Percentiles rank a stretch among this genome's conserved stretches.
These are phyloP conservation scores for Hylyphantes graminicola DNA, from an alignment of 1,140 invertebrate genomes.

Conservation along the genomic window DNA sequence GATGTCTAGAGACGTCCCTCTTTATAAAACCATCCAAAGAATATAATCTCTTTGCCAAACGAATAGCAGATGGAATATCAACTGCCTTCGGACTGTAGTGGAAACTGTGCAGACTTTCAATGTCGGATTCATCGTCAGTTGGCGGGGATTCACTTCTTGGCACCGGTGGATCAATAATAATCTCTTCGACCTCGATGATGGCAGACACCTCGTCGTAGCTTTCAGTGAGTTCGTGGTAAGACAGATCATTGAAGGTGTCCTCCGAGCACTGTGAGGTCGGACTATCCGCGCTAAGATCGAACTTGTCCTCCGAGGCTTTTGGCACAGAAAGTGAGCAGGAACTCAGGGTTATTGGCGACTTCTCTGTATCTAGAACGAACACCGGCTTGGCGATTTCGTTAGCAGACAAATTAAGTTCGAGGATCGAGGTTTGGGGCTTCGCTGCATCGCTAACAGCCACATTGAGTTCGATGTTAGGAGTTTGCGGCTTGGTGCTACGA, in stretches of 20 bases:
- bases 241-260: constrained; percentile 52
- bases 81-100: constrained; percentile 93
- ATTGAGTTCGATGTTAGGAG: constrained; percentile 35
- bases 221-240: constrained; percentile 55
- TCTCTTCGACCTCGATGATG: constrained; percentile 15
- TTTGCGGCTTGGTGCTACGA: constrained; percentile 18
- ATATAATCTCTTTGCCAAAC: constrained; percentile 86
- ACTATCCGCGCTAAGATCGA: constrained; percentile 39
- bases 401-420: neutral
- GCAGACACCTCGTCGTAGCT: constrained; percentile 48
- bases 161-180: neutral
- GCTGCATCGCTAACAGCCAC: neutral
- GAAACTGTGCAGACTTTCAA: constrained; percentile 88
- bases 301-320: constrained; percentile 27
- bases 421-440: neutral
- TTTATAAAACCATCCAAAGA: constrained; percentile 88
- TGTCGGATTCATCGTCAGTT: constrained; percentile 84
- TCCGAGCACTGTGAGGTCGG: constrained; percentile 52
- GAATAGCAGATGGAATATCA: constrained; percentile 90
- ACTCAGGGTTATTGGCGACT: constrained; percentile 33
- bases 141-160: constrained; percentile 59
- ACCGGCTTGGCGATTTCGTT: too few relatives aligned
- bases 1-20: constrained; percentile 93
- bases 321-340: constrained; percentile 45
- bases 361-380: neutral